Conservation (phyloP, 2,797 vertebrate genomes). For the Hemibagrus guttatus region DNA sequence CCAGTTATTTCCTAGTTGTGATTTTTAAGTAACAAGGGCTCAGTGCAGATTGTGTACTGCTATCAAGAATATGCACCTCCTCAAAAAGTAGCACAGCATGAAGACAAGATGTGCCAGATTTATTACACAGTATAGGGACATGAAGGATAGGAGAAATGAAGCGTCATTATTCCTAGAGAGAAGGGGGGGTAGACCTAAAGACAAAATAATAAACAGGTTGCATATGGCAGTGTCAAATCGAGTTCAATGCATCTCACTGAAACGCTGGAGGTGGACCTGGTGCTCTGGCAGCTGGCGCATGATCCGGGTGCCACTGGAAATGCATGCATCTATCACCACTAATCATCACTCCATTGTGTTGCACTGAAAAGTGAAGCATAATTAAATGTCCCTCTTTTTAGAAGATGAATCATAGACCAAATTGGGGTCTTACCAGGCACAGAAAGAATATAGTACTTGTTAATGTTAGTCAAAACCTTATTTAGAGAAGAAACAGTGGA, state of each 20-base stretch:
- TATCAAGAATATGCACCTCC: background rate
- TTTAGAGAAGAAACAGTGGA: background rate
- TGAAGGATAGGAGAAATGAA: background rate
- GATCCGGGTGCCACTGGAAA: background rate
- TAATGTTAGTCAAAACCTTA: background rate
- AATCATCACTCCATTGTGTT: background rate
- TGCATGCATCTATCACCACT: background rate
- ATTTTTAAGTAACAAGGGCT: background rate
- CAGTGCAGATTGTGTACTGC: background rate
- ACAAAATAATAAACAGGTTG: conserved; percentile 2
- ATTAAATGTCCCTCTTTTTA: background rate
- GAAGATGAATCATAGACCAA: background rate
- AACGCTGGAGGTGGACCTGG: background rate
- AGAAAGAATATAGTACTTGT: background rate
- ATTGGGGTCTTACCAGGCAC: background rate
- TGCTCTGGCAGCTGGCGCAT: conserved; percentile 17
- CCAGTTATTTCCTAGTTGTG: background rate
- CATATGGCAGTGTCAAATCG: background rate
- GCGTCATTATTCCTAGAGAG: background rate
- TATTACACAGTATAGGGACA: background rate
- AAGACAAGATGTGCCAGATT: background rate
- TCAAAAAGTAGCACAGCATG: background rate
- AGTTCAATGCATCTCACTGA: too few species aligned
- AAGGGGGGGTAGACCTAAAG: background rate
- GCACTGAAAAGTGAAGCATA: background rate